Conservation (phyloP, 2,797 vertebrate species). For the Crax fasciolata region DNA sequence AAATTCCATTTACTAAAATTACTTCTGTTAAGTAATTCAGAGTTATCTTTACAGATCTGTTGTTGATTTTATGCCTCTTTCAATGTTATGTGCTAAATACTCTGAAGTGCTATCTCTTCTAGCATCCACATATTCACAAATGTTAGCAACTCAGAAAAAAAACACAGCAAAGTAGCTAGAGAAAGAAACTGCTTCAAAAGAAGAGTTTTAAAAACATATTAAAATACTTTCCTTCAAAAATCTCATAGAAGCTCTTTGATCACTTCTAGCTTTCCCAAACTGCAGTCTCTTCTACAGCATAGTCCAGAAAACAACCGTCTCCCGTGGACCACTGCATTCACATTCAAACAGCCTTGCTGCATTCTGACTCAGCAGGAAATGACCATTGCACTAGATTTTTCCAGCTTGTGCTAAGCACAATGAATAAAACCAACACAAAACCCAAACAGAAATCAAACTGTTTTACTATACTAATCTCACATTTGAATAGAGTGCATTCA, state of each 20-base stretch:
- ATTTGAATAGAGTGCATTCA: slow-evolving; percentile 62
- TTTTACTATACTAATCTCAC: slow-evolving; percentile 86
- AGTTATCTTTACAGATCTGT: slow-evolving; percentile 49
- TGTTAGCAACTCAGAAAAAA: slow-evolving; percentile 19
- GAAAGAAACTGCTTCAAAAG: slow-evolving; percentile 24
- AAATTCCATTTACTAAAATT: slow-evolving; percentile 50
- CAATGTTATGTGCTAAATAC: slow-evolving; percentile 44
- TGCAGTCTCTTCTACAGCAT: slow-evolving; percentile 2
- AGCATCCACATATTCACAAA: slow-evolving; percentile 48
- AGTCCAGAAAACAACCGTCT: slow-evolving; percentile 28
- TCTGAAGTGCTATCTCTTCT: slow-evolving; percentile 23
- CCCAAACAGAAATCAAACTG: background rate
- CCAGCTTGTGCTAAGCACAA: slow-evolving; percentile 82
- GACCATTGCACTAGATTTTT: slow-evolving; percentile 80
- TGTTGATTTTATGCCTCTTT: slow-evolving; percentile 50
- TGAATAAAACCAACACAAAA: slow-evolving; percentile 67
- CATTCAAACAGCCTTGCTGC: slow-evolving; percentile 1
- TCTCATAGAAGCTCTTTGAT: slow-evolving; percentile 12
- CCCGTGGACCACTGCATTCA: background rate
- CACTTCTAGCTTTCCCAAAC: slow-evolving; percentile 36
- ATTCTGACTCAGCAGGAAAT: slow-evolving; percentile 66
- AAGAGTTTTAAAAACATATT: slow-evolving; percentile 11
- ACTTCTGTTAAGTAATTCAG: slow-evolving; percentile 15
- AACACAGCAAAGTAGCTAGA: background rate
- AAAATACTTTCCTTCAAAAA: slow-evolving; percentile 57